Conservation (phyloP, 2,113 vertebrate genomes). For the Regulus satrapa region DNA sequence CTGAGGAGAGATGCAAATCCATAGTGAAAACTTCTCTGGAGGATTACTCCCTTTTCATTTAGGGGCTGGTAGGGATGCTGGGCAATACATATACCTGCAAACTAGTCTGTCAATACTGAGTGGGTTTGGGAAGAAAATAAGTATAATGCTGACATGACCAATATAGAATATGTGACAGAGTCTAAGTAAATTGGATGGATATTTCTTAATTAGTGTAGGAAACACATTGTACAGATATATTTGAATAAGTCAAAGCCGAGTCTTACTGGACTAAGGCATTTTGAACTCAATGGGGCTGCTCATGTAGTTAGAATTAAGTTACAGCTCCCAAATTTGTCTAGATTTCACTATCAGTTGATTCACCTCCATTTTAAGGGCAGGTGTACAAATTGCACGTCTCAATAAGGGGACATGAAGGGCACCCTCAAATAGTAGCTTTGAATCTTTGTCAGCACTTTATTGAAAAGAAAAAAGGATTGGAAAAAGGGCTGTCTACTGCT, state of each 20-base stretch:
- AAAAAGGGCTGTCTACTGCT: neutral
- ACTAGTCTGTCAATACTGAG: neutral
- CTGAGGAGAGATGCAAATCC: neutral
- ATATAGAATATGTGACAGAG: neutral
- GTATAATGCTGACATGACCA: slow-evolving; percentile 41
- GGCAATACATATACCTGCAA: neutral
- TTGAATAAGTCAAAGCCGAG: neutral
- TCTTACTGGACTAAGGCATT: neutral
- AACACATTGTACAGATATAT: too few relatives aligned
- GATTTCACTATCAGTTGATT: neutral
- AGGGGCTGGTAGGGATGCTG: neutral
- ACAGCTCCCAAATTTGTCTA: neutral
- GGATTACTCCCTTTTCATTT: neutral
- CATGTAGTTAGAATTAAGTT: neutral
- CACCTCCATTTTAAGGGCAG: neutral
- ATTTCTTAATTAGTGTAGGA: slow-evolving; percentile 56
- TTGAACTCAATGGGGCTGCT: neutral
- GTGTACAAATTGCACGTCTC: neutral
- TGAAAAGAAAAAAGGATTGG: neutral
- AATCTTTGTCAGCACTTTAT: neutral
- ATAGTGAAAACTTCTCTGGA: neutral
- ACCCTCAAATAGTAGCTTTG: neutral
- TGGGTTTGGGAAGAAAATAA: slow-evolving; percentile 1
- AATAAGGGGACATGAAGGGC: neutral
- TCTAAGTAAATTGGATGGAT: neutral